Percentiles rank a stretch among this genome's conserved stretches.
Conservation (phyloP, 1,140 invertebrate genomes). For the Neoseiulus cucumeris region DNA sequence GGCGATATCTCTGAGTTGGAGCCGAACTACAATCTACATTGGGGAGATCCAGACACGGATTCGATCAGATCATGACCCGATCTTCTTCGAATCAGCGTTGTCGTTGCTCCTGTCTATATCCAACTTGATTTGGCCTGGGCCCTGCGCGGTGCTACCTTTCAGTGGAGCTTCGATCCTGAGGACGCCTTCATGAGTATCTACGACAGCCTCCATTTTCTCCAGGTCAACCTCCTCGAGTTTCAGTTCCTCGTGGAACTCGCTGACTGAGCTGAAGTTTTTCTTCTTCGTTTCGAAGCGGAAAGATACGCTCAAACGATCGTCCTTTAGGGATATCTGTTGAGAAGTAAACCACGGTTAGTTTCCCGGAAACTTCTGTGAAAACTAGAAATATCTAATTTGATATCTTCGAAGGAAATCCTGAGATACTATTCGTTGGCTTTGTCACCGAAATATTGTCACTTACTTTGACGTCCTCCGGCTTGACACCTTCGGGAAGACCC, state of each 20-base stretch:
- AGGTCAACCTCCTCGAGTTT: not conserved
- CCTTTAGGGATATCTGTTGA: not conserved
- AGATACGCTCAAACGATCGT: not conserved
- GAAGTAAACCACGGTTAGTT: too few species aligned
- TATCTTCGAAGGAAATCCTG: too few species aligned
- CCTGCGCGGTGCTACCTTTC: not conserved
- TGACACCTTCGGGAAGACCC: not conserved
- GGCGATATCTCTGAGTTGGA: too few species aligned
- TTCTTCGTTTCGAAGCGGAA: not conserved
- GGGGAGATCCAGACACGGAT: too few species aligned
- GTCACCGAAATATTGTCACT: too few species aligned
- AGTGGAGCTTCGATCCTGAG: constrained; percentile 2
- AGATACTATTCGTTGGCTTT: too few species aligned
- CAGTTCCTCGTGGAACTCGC: not conserved
- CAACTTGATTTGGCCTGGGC: not conserved
- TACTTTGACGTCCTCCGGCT: constrained; percentile 7
- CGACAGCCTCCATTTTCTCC: not conserved
- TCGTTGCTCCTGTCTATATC: not conserved
- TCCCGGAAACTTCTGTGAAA: too few species aligned
- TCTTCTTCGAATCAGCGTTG: not conserved
- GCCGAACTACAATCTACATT: too few species aligned
- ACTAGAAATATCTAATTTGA: too few species aligned
- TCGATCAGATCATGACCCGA: too few species aligned
- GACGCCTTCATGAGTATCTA: not conserved
- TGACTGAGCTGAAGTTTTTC: not conserved